Conservation (phyloP, 2,113 vertebrate species). For the Tympanuchus pallidicinctus region DNA sequence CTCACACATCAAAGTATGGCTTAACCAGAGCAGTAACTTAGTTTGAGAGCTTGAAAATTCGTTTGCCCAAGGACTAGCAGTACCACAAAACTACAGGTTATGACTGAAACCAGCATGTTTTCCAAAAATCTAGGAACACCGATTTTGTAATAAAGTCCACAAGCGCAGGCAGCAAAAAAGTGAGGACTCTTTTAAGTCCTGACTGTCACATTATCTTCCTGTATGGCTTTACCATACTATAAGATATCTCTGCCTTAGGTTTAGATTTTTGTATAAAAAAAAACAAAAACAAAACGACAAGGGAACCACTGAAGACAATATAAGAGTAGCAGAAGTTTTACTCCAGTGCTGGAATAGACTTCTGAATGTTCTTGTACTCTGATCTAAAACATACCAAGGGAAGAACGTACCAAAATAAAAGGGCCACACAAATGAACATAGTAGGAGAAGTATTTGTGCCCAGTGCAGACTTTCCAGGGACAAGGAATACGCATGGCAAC, state of each 20-base stretch:
- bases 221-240: background rate
- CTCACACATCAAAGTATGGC: background rate
- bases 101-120: background rate
- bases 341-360: slow-evolving; percentile 17
- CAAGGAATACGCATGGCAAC: slow-evolving; percentile 75
- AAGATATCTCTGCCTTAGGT: background rate
- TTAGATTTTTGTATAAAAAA: background rate
- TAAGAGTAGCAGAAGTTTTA: slow-evolving; percentile 51
- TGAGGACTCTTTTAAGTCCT: background rate
- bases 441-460: slow-evolving; percentile 75
- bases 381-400: slow-evolving; percentile 68
- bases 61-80: slow-evolving; percentile 30
- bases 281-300: background rate
- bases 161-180: background rate
- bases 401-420: slow-evolving; percentile 76
- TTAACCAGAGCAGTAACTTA: slow-evolving; percentile 17
- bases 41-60: slow-evolving; percentile 20
- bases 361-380: slow-evolving; percentile 51
- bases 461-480: slow-evolving; percentile 74
- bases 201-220: background rate
- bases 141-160: background rate
- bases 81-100: slow-evolving; percentile 12
- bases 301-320: slow-evolving; percentile 54
- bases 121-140: background rate
- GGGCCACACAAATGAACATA: slow-evolving; percentile 78